Base-by-base conservation (phyloP, 2,113 vertebrate species). In the Corvus moneduloides region DNA sequence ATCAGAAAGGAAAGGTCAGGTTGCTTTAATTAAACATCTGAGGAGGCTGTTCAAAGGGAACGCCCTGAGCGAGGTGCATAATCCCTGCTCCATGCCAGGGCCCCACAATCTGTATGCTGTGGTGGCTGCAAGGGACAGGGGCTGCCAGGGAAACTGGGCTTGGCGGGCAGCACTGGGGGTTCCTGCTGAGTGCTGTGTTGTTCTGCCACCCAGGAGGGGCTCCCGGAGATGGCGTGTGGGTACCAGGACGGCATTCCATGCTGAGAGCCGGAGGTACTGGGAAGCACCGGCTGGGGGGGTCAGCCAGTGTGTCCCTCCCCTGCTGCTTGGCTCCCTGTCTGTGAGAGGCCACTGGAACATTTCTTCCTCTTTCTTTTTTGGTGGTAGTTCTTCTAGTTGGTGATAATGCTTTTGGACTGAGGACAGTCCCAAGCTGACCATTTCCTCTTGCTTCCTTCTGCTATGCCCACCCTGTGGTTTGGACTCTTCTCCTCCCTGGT, bases 31-130 rank as follows among this genome's bases (percentile, higher is more conserved):
- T 69, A 88, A 69, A 49, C 67, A 73, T 83, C 71, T 62, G 58
- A 48, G 43, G 67, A 72, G 41, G 63, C 59, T 0, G 0, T 84
- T 94, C 37, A 86, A 63, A 73, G 69, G 66, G 56, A 48, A 49
- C 0, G 1, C 43, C 28, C 37, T 1, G 6, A 17, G 27, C 9
- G 19, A 63, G 56, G 24, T 30, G 48, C 59, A 16, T 33, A 24
- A 64, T 46, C n/a, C 62, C 39, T 6, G 39, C 41, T 13, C 24
- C 4, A 10, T 10, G 35, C 21, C 4, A 20, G 1, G 2, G 52
- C 35, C 24, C 26, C 20, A 1, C 0, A 0, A 74, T 69, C 35
- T 0, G 3, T 8, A 2, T 33, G 58, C 44, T 0, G 0, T 21
- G 6, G 24, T 9, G 7, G 37, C 69, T 77, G 2, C 6, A 9